Evolutionary conservation across 2,113 vertebrate genomes (phyloP).

Genomic region (Saimiri boliviensis): DNA sequence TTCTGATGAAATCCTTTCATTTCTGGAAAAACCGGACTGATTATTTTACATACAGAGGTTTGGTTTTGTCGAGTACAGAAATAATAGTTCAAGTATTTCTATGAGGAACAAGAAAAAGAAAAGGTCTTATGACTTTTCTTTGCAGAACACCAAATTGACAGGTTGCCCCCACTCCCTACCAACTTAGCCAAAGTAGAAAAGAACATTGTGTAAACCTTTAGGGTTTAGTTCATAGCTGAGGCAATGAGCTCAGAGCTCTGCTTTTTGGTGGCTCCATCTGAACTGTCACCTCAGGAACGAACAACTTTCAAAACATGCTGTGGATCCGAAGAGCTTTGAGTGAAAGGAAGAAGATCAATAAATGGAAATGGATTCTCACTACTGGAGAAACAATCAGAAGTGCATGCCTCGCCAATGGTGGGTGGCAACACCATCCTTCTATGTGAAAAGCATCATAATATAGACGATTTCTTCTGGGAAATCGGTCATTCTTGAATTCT

Average conservation of each 20-base stretch:
- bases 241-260: background rate
- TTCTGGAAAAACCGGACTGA: background rate
- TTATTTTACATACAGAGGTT: background rate
- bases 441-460: background rate
- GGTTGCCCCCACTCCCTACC: background rate
- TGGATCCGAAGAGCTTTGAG: background rate
- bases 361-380: background rate
- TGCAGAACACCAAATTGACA: background rate
- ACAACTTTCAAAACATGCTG: background rate
- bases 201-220: background rate
- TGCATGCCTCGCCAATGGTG: background rate
- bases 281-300: background rate
- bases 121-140: background rate
- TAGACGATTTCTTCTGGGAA: conserved; percentile 9
- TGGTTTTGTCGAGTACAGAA: conserved; percentile 7
- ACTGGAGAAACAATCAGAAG: background rate
- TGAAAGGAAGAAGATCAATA: background rate
- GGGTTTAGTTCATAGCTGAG: background rate
- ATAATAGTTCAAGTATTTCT: background rate
- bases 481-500: background rate
- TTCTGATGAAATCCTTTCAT: conserved; percentile 25
- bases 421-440: background rate
- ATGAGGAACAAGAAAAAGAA: conserved; percentile 3
- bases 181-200: background rate
- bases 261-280: background rate